These are phyloP conservation scores for Tapirus indicus DNA, from an alignment of 2,797 vertebrate genomes.

Conservation along the genomic window DNA sequence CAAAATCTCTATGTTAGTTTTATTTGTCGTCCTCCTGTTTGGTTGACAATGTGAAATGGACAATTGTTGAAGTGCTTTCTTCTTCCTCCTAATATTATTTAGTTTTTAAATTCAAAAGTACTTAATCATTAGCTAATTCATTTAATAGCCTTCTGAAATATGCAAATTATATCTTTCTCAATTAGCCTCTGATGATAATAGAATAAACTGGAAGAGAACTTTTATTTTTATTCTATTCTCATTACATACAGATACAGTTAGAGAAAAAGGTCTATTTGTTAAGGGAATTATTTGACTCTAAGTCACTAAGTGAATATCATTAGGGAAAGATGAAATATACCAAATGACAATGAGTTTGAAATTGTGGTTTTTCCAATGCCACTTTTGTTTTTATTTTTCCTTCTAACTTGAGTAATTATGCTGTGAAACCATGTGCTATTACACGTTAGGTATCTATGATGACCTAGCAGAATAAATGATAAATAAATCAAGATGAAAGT, in stretches of 20 bases:
- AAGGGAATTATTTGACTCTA: slow-evolving; percentile 59
- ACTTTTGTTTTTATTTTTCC: neutral
- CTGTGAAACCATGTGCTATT: neutral
- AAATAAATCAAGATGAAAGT: neutral
- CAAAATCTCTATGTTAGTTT: fast-evolving
- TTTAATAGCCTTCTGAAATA: slow-evolving; percentile 64
- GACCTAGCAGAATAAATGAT: neutral
- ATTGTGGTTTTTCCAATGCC: neutral
- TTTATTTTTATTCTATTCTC: slow-evolving; percentile 52
- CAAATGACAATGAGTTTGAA: neutral
- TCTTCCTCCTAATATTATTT: slow-evolving; percentile 35
- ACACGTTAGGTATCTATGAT: neutral
- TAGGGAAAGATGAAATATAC: slow-evolving; percentile 52
- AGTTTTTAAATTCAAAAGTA: slow-evolving; percentile 54
- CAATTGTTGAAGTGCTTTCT: neutral
- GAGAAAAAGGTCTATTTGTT: slow-evolving; percentile 20
- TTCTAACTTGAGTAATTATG: neutral
- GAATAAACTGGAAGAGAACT: slow-evolving; percentile 51
- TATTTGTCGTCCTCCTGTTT: neutral
- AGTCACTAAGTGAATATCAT: slow-evolving; percentile 48
- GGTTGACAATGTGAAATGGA: neutral
- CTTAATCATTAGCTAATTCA: slow-evolving; percentile 56
- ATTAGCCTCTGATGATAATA: slow-evolving; percentile 69
- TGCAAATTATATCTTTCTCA: slow-evolving; percentile 52
- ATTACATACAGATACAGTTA: neutral